Conservation (phyloP, 2,888 invertebrate species). For the Cheilosia variabilis region DNA sequence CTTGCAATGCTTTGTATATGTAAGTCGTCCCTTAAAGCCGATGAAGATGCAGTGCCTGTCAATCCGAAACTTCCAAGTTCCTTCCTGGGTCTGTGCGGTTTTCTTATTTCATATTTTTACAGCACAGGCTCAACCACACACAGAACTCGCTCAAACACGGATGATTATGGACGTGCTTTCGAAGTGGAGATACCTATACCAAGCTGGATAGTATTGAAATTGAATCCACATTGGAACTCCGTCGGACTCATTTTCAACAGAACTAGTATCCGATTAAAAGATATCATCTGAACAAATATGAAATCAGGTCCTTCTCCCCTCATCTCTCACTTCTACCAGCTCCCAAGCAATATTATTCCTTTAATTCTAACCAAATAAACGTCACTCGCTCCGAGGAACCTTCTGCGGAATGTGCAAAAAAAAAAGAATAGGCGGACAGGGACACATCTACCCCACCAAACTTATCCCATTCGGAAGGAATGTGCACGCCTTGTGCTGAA, state of each 20-base stretch:
- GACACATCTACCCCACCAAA: slow-evolving; percentile 49
- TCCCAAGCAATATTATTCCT: slow-evolving; percentile 48
- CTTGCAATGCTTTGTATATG: too few relatives aligned
- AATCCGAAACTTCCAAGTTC: background rate
- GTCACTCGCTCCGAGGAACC: slow-evolving; percentile 17
- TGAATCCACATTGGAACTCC: too few relatives aligned
- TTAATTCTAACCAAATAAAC: slow-evolving; percentile 48
- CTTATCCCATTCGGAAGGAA: slow-evolving; percentile 70
- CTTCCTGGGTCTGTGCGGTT: too few relatives aligned
- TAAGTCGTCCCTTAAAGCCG: background rate
- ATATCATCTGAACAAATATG: background rate
- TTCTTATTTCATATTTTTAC: too few relatives aligned
- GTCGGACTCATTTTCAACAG: too few relatives aligned
- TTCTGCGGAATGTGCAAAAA: slow-evolving; percentile 30
- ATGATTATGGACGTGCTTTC: too few relatives aligned
- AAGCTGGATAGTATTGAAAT: too few relatives aligned
- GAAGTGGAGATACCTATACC: too few relatives aligned
- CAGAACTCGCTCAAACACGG: background rate
- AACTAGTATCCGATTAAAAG: background rate
- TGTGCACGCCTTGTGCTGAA: slow-evolving; percentile 62
- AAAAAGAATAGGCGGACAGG: background rate
- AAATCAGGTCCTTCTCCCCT: background rate
- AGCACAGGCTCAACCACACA: too few relatives aligned
- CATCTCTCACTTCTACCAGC: slow-evolving; percentile 10
- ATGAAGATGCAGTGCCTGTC: background rate